Base-by-base conservation (phyloP, 2,797 vertebrate genomes). In the Gymnoscopelus microlampas region DNA sequence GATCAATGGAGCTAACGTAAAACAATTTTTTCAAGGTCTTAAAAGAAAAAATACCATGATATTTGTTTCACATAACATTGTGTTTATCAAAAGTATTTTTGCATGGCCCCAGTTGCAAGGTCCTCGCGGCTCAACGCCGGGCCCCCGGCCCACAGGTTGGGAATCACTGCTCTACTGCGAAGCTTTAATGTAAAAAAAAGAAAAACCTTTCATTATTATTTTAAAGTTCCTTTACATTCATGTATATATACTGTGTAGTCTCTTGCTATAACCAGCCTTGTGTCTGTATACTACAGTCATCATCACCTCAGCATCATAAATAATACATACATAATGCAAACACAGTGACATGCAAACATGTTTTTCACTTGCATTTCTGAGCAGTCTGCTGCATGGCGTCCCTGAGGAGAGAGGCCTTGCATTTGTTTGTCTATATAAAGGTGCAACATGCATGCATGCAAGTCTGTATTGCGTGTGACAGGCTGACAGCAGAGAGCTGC, bases 301-400 rank as follows among this genome's bases (percentile, higher is more conserved):
- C 77, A 63, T 77, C 79, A 86, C 77, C 70, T 75, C 64, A 12
- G 39, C 32, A 29, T 71, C 73, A 86, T 91, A 64, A 68, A 88
- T 87, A 44, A 83, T 89, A 81, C 5, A 89, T 79, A 51, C 68
- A 12, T 53, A 85, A 91, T 83, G 82, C 86, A 90, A 90, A 88
- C 85, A 86, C 78, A 15, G 70, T 75, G 83, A 87, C 87, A 82
- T 90, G 87, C 84, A 90, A 89, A 88, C 87, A 81, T 86, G 79
- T 85, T 86, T 83, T 88, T 69, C 79, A 66, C 74, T 24, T 56
- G 76, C 68, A 84, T 87, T 55, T 72, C 69, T 53, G 1, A 77
- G 60, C 83, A 77, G 78, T 66, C 82, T 85, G 87, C 83, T 59
- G 23, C 10, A 8, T 44, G 39, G 7, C 59, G 2, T 67, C 54